Evolutionary conservation across 2,113 vertebrate species (phyloP).

Genomic region (Toxostoma redivivum): DNA sequence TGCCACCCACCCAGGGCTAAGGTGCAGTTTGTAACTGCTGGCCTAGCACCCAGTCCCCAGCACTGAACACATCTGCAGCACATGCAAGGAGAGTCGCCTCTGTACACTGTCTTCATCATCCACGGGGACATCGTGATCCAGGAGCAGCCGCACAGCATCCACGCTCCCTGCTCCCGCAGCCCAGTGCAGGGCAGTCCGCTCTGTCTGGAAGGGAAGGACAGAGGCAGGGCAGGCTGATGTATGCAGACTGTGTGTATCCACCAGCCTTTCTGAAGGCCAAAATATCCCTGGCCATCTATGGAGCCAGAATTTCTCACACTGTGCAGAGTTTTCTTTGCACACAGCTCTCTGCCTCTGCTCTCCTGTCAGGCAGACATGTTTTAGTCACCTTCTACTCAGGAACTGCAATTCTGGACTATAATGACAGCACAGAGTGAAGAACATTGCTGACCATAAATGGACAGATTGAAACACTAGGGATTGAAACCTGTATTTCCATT

Average conservation of each 20-base stretch:
- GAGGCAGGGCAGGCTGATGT: neutral
- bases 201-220: conserved; percentile 66
- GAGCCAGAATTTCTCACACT: neutral
- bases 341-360: neutral
- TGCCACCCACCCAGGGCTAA: neutral
- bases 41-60: neutral
- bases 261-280: neutral
- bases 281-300: neutral
- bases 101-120: conserved; percentile 82
- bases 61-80: neutral
- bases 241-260: no score
- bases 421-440: neutral
- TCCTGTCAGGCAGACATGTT: neutral
- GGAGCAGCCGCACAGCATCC: conserved; percentile 80
- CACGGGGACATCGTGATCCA: conserved; percentile 75
- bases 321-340: neutral
- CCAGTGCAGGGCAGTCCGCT: conserved; percentile 88
- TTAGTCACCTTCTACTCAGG: neutral
- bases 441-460: neutral
- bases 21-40: neutral
- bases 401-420: neutral
- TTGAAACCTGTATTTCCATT: neutral
- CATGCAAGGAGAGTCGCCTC: neutral
- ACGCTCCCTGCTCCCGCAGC: conserved; percentile 80
- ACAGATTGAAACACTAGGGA: neutral